A percentile compares a stretch with the other conserved stretches of the same genome.
Conservation (phyloP, 1,140 invertebrate genomes). For the Lordiphosa stackelbergi region DNA sequence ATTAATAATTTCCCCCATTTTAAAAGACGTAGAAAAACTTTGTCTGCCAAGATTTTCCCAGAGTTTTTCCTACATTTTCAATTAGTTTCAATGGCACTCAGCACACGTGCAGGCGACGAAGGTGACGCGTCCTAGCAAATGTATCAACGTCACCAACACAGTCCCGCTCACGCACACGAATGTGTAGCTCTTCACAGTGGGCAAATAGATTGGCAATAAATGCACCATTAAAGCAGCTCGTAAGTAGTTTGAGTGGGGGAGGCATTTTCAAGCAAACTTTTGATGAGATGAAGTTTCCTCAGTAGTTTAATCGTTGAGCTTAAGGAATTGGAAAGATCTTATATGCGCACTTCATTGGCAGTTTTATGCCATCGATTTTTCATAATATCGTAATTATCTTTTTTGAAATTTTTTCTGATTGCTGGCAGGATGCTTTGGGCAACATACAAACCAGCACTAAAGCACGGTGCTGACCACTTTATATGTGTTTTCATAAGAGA, state of each 20-base stretch:
- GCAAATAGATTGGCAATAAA: conserved; percentile 62
- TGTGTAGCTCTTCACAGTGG: conserved; percentile 17
- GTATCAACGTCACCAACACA: conserved; percentile 45
- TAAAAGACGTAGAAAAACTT: conserved; percentile 47
- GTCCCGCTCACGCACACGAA: neutral
- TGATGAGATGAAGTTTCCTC: no score
- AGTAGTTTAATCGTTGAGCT: neutral
- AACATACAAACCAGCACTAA: no score
- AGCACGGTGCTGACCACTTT: neutral
- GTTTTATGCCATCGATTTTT: neutral
- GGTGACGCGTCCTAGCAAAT: conserved; percentile 32
- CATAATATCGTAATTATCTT: neutral
- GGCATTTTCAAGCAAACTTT: no score
- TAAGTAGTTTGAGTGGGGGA: neutral
- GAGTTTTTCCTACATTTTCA: conserved; percentile 51
- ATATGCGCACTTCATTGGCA: neutral
- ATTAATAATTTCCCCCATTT: conserved; percentile 43
- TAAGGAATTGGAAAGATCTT: neutral
- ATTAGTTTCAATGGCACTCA: conserved; percentile 60
- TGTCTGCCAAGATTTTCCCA: conserved; percentile 41
- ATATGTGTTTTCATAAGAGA: no score
- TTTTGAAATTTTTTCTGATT: no score
- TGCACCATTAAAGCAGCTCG: conserved; percentile 52
- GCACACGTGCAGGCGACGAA: conserved; percentile 36
- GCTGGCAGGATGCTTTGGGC: no score